A percentile compares a stretch with the other conserved stretches of the same genome.
Evolutionary conservation across 2,797 vertebrate genomes (phyloP).

Genomic region (Mionectes olivaceus): DNA sequence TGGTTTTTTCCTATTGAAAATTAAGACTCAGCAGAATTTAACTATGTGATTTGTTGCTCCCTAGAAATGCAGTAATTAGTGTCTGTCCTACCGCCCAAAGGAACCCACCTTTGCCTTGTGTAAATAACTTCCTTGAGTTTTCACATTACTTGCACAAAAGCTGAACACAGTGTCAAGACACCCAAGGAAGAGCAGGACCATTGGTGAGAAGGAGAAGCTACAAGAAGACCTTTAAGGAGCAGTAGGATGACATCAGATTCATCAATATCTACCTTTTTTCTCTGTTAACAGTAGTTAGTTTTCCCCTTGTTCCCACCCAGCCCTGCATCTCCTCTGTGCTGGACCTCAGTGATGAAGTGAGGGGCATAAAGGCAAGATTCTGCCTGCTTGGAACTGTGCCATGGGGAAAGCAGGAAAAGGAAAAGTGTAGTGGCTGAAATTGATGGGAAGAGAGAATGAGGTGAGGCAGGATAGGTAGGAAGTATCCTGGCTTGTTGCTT

Average conservation of each 20-base stretch:
- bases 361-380: accelerated
- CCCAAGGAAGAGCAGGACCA: not conserved
- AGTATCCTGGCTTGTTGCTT: conserved; percentile 29
- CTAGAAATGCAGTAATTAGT: not conserved
- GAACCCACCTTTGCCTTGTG: not conserved
- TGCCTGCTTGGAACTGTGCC: not conserved
- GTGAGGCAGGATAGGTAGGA: conserved; percentile 39
- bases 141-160: not conserved
- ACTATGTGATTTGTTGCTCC: not conserved
- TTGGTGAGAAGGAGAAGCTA: not conserved
- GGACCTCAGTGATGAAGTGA: not conserved
- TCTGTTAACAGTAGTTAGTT: not conserved
- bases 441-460: conserved; percentile 50
- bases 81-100: not conserved
- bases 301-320: not conserved
- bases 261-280: not conserved
- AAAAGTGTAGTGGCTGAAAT: conserved; percentile 35
- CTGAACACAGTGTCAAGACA: not conserved
- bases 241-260: not conserved
- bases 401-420: conserved; percentile 13
- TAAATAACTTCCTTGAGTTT: not conserved
- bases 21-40: not conserved
- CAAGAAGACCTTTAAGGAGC: not conserved
- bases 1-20: not conserved
- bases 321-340: not conserved